phyloP scores from a whole-genome alignment of 2,888 invertebrate genomes.

The Hermaeophaga mercurialis region DNA sequence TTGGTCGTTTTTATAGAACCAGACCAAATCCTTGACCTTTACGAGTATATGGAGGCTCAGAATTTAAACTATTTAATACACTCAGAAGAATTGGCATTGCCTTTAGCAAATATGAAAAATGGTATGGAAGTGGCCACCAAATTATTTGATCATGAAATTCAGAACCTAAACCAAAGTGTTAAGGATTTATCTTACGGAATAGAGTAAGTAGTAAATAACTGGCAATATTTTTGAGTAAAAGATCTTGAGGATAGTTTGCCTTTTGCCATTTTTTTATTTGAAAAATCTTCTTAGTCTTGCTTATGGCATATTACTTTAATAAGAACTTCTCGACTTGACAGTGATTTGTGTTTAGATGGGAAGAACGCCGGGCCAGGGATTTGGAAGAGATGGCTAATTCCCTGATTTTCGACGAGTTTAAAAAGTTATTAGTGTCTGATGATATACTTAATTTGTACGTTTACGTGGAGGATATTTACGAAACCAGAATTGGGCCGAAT shows the following conservation, averaged over 20 bases:
- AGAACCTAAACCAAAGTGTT: slow-evolving; percentile 55
- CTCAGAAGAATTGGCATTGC: slow-evolving; percentile 63
- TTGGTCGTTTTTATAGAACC: slow-evolving; percentile 52
- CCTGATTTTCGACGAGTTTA: slow-evolving; percentile 65
- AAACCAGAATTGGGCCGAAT: slow-evolving; percentile 64
- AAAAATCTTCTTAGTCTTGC: too few relatives aligned
- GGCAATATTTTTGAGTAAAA: too few relatives aligned
- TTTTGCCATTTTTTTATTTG: too few relatives aligned
- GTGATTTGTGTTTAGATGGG: slow-evolving; percentile 52
- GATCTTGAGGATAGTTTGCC: too few relatives aligned
- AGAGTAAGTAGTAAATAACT: too few relatives aligned
- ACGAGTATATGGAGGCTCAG: slow-evolving; percentile 66
- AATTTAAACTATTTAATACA: slow-evolving; percentile 68
- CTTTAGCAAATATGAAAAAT: slow-evolving; percentile 59
- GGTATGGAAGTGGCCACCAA: slow-evolving; percentile 58
- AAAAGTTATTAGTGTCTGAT: slow-evolving; percentile 61
- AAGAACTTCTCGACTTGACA: too few relatives aligned
- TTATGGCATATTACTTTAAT: too few relatives aligned
- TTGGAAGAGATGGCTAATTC: slow-evolving; percentile 62
- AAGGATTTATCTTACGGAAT: slow-evolving; percentile 56
- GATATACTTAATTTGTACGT: slow-evolving; percentile 64
- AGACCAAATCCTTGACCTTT: slow-evolving; percentile 62
- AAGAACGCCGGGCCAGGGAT: slow-evolving; percentile 60
- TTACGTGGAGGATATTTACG: slow-evolving; percentile 69
- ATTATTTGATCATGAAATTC: slow-evolving; percentile 54